These are phyloP conservation scores for Cossypha niveicapilla DNA, from an alignment of 2,797 vertebrate species.

Conservation along the genomic window DNA sequence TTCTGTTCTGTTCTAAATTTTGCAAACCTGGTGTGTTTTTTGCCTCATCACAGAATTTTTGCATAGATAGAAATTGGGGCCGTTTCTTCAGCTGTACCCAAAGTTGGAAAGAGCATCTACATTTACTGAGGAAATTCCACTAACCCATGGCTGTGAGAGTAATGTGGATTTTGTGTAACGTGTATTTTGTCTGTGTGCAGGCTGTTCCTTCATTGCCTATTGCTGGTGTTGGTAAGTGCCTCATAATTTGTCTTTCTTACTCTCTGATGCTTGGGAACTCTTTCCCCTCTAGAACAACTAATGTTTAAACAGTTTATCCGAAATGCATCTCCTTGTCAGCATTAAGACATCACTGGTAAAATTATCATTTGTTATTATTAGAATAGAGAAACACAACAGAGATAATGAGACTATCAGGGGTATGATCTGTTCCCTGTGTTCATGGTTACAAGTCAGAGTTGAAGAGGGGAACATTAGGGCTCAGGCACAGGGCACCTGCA, in stretches of 20 bases:
- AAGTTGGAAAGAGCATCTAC: not conserved
- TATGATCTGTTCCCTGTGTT: conserved; percentile 35
- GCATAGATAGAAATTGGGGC: not conserved
- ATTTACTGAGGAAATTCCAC: not conserved
- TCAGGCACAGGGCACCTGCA: conserved; percentile 24
- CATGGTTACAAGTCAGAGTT: conserved; percentile 34
- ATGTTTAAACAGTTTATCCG: conserved; percentile 8
- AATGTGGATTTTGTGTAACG: not conserved
- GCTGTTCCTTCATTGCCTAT: not conserved
- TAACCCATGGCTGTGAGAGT: not conserved
- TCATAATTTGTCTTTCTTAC: not conserved
- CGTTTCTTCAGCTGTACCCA: not conserved
- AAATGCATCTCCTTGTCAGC: not conserved
- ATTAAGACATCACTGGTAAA: conserved; percentile 28
- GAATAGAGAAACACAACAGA: conserved; percentile 16
- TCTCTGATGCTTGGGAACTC: not conserved
- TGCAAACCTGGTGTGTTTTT: not conserved
- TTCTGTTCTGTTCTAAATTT: not conserved
- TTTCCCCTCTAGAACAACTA: not conserved
- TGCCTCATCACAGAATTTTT: not conserved
- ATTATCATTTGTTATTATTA: not conserved
- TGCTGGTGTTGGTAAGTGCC: not conserved
- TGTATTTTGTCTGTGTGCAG: not conserved
- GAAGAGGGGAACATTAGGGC: not conserved
- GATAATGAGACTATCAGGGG: conserved; percentile 40